Conservation (phyloP, 2,113 vertebrate species). For the Nannobrachium achirus region DNA sequence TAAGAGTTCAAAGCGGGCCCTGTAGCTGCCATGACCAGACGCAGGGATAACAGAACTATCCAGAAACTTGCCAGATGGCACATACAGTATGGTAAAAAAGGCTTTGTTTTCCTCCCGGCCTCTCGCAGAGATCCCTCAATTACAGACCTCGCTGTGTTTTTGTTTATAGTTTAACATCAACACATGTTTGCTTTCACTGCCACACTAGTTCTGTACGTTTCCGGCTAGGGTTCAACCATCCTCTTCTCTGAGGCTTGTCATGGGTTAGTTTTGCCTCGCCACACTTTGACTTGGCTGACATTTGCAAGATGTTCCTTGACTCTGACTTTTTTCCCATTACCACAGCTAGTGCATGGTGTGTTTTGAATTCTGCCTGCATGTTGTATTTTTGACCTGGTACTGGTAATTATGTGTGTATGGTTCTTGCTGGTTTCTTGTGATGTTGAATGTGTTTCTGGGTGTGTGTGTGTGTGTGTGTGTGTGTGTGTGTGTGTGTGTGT, state of each 20-base stretch:
- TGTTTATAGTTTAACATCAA: constrained; percentile 1
- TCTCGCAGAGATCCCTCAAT: constrained; percentile 1
- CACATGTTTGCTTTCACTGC: constrained; percentile 2
- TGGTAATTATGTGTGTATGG: background rate
- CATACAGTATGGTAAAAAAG: background rate
- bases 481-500: background rate
- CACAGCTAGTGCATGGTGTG: background rate
- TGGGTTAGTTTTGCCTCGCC: background rate
- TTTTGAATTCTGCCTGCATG: background rate
- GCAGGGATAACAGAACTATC: background rate
- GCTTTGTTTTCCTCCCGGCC: background rate
- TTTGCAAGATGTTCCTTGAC: background rate
- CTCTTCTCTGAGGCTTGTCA: background rate
- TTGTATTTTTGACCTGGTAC: background rate
- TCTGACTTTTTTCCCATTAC: background rate
- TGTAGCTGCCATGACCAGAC: constrained; percentile 7
- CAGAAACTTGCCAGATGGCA: constrained; percentile 12
- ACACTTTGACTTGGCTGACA: background rate
- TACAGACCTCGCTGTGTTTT: background rate
- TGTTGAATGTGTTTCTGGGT: background rate
- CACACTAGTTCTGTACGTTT: background rate
- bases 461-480: background rate
- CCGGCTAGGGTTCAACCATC: background rate
- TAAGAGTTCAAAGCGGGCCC: constrained; percentile 26
- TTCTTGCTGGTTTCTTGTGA: background rate